A percentile compares a stretch with the other conserved stretches of the same genome.
Conservation (phyloP, 2,797 vertebrate species). For the Poeciliopsis infans region DNA sequence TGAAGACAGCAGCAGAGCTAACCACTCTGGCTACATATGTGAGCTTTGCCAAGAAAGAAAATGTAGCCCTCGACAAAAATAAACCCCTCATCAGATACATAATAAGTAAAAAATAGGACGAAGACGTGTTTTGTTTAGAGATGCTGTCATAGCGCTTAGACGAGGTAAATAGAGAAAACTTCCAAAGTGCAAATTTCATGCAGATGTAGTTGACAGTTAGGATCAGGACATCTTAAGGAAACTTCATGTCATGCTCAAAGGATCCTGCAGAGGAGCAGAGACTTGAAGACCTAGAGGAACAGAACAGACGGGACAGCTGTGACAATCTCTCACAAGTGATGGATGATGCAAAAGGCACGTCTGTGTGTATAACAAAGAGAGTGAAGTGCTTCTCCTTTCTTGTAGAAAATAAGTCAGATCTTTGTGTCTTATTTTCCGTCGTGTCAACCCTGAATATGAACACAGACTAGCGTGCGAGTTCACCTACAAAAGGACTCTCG, state of each 20-base stretch:
- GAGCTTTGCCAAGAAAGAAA: neutral
- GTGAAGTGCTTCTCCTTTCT: conserved; percentile 23
- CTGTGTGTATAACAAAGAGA: conserved; percentile 7
- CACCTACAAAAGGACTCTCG: conserved; percentile 27
- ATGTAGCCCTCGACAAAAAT: neutral
- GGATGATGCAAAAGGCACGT: conserved; percentile 12
- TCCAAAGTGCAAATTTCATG: neutral
- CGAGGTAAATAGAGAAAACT: neutral
- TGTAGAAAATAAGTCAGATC: conserved; percentile 40
- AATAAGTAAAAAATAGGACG: neutral
- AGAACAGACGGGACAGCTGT: conserved; percentile 5
- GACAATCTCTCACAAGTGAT: conserved; percentile 26
- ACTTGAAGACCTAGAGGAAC: neutral
- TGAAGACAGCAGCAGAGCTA: neutral
- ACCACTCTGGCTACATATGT: neutral
- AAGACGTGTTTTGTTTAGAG: neutral
- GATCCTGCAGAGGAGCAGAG: neutral
- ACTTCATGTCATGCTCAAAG: neutral
- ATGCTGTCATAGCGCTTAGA: neutral
- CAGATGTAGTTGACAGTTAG: neutral
- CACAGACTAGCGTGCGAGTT: conserved; percentile 35
- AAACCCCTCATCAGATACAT: neutral
- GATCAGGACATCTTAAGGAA: conserved; percentile 2
- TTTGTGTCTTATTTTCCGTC: conserved; percentile 30
- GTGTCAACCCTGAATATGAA: conserved; percentile 39